These are phyloP conservation scores for Fistularia tabacaria DNA, from an alignment of 2,797 vertebrate species.

Conservation along the genomic window DNA sequence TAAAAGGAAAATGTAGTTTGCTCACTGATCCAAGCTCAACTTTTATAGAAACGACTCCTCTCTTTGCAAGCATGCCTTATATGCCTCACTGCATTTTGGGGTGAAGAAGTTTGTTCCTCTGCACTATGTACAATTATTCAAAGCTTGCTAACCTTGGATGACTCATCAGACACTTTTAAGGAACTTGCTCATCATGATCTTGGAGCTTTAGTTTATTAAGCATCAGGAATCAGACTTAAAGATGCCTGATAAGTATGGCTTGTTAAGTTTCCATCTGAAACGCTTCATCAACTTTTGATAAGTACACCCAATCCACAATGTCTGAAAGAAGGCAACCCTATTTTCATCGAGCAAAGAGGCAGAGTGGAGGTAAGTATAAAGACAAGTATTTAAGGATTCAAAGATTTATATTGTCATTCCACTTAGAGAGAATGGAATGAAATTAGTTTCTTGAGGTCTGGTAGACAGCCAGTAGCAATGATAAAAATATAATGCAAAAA, in stretches of 20 bases:
- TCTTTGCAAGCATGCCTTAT: conserved; percentile 7
- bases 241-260: conserved; percentile 40
- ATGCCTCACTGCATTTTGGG: conserved; percentile 4
- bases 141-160: conserved; percentile 29
- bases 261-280: conserved; percentile 49
- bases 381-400: no score
- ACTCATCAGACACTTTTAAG: conserved; percentile 51
- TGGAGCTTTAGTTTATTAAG: conserved; percentile 24
- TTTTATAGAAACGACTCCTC: conserved; percentile 8
- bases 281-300: conserved; percentile 55
- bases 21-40: conserved; percentile 41
- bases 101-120: conserved; percentile 9
- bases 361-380: conserved; percentile 5
- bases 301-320: conserved; percentile 32
- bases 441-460: no score
- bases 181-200: conserved; percentile 39
- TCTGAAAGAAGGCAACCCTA: conserved; percentile 28
- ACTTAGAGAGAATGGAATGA: background rate
- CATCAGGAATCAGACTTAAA: conserved; percentile 20
- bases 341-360: conserved; percentile 20
- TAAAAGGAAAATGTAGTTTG: conserved; percentile 58
- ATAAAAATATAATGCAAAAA: background rate
- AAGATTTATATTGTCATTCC: background rate
- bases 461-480: background rate
- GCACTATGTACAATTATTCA: conserved; percentile 7